A percentile compares a stretch with the other conserved stretches of the same genome.
Conservation (phyloP, 1,140 invertebrate genomes). For the Eupristina koningsbergeri region DNA sequence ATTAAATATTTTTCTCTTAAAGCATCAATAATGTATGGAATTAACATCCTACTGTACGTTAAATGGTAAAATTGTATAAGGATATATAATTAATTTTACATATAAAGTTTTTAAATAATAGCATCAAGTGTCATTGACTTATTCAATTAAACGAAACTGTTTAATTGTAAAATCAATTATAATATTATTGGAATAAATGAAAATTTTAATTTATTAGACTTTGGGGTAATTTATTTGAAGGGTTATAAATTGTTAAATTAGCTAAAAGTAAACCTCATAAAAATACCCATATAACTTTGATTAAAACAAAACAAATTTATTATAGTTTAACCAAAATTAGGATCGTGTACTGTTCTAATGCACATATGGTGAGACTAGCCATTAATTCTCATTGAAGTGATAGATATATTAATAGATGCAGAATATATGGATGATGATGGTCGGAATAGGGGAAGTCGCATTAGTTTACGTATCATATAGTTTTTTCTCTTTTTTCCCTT, state of each 20-base stretch:
- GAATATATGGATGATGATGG: slow-evolving; percentile 32
- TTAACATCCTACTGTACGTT: too few species aligned
- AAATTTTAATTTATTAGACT: neutral
- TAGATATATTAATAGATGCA: slow-evolving; percentile 1
- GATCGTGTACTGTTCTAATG: slow-evolving; percentile 47
- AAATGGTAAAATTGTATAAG: too few species aligned
- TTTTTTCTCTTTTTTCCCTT: neutral
- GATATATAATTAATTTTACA: too few species aligned
- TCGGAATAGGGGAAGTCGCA: slow-evolving; percentile 22
- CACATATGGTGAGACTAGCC: slow-evolving; percentile 61
- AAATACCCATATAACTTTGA: neutral
- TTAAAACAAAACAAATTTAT: slow-evolving; percentile 31
- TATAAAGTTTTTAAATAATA: too few species aligned
- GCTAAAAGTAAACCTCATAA: slow-evolving; percentile 6
- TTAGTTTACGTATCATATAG: neutral
- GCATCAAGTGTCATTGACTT: too few species aligned
- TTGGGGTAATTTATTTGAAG: slow-evolving; percentile 3
- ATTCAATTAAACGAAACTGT: too few species aligned
- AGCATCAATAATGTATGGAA: too few species aligned
- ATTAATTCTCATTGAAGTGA: slow-evolving; percentile 24
- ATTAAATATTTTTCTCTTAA: too few species aligned
- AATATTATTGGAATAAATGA: neutral
- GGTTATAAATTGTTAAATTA: neutral
- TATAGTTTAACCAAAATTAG: slow-evolving; percentile 47
- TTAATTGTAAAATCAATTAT: too few species aligned